These are phyloP conservation scores for Rhea pennata DNA, from an alignment of 2,113 vertebrate genomes.

Conservation along the genomic window DNA sequence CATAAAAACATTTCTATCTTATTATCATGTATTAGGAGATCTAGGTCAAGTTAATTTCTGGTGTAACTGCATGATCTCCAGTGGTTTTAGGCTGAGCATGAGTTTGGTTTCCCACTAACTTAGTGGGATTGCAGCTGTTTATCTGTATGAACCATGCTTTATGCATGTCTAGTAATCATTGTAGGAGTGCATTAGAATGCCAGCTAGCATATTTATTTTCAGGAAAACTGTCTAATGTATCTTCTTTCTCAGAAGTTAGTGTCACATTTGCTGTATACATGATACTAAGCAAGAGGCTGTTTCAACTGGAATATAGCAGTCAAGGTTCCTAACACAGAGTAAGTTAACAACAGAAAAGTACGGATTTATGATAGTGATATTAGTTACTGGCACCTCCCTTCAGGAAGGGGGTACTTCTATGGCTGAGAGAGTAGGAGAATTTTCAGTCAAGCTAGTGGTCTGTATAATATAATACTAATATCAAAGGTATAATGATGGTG, in stretches of 20 bases:
- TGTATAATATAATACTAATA: background rate
- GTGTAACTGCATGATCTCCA: background rate
- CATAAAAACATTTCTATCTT: background rate
- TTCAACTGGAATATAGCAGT: background rate
- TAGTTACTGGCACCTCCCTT: background rate
- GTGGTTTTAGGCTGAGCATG: background rate
- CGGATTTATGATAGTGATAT: background rate
- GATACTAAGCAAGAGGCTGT: background rate
- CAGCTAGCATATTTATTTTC: background rate
- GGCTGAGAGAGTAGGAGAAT: background rate
- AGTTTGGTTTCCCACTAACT: background rate
- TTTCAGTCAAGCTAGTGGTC: background rate
- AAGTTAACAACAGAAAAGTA: background rate
- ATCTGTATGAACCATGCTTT: background rate
- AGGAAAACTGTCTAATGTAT: background rate
- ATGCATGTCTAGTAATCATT: background rate
- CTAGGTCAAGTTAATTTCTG: background rate
- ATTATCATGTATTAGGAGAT: background rate
- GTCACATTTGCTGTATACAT: background rate
- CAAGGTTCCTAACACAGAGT: background rate
- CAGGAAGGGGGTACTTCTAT: background rate
- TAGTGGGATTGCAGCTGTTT: background rate
- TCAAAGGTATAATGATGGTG: background rate
- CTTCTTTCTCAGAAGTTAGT: background rate
- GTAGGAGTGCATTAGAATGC: background rate